These are phyloP conservation scores for Cheilosia vulpina DNA, from an alignment of 2,888 invertebrate species.

Conservation along the genomic window DNA sequence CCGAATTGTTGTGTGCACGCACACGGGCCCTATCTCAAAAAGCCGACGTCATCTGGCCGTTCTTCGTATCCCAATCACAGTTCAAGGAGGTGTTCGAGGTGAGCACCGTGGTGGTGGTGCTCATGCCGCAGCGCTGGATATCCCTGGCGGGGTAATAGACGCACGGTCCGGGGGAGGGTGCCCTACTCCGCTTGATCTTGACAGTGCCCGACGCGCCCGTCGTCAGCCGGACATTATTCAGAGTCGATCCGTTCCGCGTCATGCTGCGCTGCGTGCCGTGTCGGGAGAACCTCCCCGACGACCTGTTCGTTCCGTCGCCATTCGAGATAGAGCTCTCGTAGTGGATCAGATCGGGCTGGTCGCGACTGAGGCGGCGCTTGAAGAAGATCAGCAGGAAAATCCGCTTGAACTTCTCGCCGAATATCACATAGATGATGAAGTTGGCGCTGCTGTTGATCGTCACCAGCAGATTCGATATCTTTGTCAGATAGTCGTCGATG, in stretches of 20 bases:
- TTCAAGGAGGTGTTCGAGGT: constrained; percentile 80
- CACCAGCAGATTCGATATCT: constrained; percentile 95
- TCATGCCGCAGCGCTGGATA: constrained; percentile 78
- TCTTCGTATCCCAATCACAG: constrained; percentile 82
- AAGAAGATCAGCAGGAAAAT: constrained; percentile 93
- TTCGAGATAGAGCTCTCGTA: constrained; percentile 93
- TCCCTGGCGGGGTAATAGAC: constrained; percentile 84
- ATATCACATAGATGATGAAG: constrained; percentile 98
- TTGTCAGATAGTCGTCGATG: constrained; percentile 89
- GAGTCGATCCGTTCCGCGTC: constrained; percentile 79
- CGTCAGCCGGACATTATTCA: constrained; percentile 82
- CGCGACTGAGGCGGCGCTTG: constrained; percentile 86
- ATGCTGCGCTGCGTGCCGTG: constrained; percentile 84
- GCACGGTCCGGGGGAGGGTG: constrained; percentile 84
- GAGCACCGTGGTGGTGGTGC: constrained; percentile 78
- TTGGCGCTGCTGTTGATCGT: constrained; percentile 99
- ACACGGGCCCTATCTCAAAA: constrained; percentile 78
- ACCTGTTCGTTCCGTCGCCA: constrained; percentile 87
- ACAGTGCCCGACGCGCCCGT: constrained; percentile 79
- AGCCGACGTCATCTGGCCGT: constrained; percentile 83
- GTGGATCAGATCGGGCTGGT: constrained; percentile 90
- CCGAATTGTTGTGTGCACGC: constrained; percentile 60
- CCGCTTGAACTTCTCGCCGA: constrained; percentile 97
- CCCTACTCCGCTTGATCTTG: constrained; percentile 82
- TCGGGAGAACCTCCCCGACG: constrained; percentile 86